phyloP scores from a whole-genome alignment of 2,888 invertebrate genomes.

The Temnothorax ravouxi region DNA sequence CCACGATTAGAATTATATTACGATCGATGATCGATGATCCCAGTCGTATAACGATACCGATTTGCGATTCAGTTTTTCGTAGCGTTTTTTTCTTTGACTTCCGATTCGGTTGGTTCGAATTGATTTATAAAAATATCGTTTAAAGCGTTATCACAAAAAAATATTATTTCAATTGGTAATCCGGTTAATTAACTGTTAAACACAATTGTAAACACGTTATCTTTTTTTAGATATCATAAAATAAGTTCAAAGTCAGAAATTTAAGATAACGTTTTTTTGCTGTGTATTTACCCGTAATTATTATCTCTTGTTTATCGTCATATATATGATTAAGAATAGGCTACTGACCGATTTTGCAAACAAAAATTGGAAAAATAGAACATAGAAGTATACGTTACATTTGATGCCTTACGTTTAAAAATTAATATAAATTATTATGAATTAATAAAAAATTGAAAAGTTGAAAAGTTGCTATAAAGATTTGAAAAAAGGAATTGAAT shows the following conservation, averaged over 20 bases:
- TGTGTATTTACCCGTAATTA: background rate
- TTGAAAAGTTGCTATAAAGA: background rate
- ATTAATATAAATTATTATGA: conserved; percentile 3
- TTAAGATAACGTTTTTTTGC: background rate
- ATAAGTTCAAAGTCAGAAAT: background rate
- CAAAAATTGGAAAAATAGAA: background rate
- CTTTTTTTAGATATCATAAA: background rate
- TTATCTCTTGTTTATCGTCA: background rate
- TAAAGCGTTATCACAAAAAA: background rate
- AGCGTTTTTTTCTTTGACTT: background rate
- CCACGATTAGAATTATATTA: conserved; percentile 1
- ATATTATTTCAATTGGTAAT: background rate
- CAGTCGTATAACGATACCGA: background rate
- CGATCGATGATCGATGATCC: conserved; percentile 9
- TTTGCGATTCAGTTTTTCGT: background rate
- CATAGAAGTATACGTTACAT: background rate
- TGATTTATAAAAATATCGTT: background rate
- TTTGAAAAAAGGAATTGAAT: background rate
- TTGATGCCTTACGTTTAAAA: background rate
- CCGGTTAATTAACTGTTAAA: background rate
- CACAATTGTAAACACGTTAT: background rate
- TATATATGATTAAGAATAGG: background rate
- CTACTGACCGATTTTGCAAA: background rate
- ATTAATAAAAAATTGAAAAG: background rate
- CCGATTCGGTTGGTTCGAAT: background rate